Percentiles rank a stretch among this genome's conserved stretches.
Evolutionary conservation across 2,888 invertebrate species (phyloP).

Genomic region (Griposia aprilina): DNA sequence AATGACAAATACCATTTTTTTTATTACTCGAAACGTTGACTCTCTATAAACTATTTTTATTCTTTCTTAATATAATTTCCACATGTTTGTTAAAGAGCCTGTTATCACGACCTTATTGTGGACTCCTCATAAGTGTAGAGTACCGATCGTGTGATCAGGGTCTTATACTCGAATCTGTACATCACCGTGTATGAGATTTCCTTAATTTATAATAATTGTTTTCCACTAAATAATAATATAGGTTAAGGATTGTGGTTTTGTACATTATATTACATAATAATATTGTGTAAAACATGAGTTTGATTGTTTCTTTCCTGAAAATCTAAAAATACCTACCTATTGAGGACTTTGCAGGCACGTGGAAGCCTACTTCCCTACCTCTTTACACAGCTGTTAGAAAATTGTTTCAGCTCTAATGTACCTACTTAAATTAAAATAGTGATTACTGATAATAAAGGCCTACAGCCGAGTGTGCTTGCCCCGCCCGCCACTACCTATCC

Average conservation of each 20-base stretch:
- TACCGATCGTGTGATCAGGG: slow-evolving; percentile 3
- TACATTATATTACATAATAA: slow-evolving; percentile 63
- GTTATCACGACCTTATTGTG: neutral
- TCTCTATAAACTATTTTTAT: slow-evolving; percentile 16
- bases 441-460: too few species aligned
- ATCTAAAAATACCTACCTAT: neutral
- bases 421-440: too few species aligned
- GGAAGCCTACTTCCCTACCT: neutral
- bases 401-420: neutral
- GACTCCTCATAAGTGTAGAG: neutral
- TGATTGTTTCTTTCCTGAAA: slow-evolving; percentile 4
- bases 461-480: too few species aligned
- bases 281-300: slow-evolving; percentile 34
- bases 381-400: neutral
- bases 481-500: too few species aligned
- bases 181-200: slow-evolving; percentile 34
- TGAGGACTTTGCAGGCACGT: neutral
- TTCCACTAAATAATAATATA: slow-evolving; percentile 52
- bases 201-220: slow-evolving; percentile 55
- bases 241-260: slow-evolving; percentile 68
- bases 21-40: neutral
- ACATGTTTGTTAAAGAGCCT: neutral
- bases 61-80: neutral
- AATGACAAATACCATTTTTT: slow-evolving; percentile 2
- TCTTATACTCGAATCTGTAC: slow-evolving; percentile 4